A percentile compares a stretch with the other conserved stretches of the same genome.
Evolutionary conservation across 2,113 vertebrate species (phyloP).

Genomic region (Burhinus oedicnemus): DNA sequence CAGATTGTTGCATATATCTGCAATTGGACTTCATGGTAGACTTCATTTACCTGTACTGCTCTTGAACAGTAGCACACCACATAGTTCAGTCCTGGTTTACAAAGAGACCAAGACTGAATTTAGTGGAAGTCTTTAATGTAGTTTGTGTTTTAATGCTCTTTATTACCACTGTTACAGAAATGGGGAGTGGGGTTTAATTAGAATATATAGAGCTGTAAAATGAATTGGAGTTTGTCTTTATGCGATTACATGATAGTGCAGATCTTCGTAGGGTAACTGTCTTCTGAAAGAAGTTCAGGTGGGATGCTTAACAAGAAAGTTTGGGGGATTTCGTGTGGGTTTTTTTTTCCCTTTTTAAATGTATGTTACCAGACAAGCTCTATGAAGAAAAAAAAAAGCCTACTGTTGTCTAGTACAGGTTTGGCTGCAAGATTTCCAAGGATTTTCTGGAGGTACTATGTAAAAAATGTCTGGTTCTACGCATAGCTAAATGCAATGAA

Average conservation of each 20-base stretch:
- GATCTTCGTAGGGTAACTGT: background rate
- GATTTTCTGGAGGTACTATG: background rate
- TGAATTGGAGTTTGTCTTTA: background rate
- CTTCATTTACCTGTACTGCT: background rate
- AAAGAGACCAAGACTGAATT: background rate
- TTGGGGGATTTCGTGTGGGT: background rate
- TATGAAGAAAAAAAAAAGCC: background rate
- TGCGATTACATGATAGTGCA: background rate
- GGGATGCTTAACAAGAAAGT: background rate
- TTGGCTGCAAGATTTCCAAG: background rate
- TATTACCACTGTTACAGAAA: background rate
- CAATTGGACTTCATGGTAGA: rapidly evolving
- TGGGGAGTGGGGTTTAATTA: background rate
- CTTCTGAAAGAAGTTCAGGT: background rate
- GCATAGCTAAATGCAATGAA: background rate
- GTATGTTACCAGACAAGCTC: background rate
- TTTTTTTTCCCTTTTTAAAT: background rate
- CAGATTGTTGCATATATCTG: background rate
- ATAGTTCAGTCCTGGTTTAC: background rate
- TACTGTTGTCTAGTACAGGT: background rate
- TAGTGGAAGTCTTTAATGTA: background rate
- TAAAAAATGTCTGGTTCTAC: background rate
- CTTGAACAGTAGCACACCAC: background rate
- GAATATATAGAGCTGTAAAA: background rate
- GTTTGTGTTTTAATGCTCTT: background rate